Evolutionary conservation across 2,888 invertebrate species (phyloP).

Genomic region (Spatulosminthurus flaviceps): DNA sequence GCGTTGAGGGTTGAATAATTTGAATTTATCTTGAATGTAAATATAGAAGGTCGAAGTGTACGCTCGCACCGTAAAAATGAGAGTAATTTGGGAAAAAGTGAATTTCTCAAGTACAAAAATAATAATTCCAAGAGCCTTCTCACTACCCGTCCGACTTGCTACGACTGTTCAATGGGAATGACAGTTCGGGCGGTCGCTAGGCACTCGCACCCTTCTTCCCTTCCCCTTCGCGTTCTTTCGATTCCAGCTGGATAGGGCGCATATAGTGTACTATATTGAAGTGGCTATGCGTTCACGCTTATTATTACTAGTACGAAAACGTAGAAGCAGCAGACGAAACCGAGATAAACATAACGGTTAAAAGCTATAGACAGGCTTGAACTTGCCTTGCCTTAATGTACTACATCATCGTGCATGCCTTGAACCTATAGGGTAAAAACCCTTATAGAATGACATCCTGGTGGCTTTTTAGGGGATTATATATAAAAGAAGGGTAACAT

Average conservation of each 20-base stretch:
- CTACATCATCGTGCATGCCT: background rate
- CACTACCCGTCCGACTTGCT: background rate
- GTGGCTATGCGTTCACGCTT: background rate
- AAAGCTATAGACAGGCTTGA: background rate
- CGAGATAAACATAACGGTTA: slow-evolving; percentile 2
- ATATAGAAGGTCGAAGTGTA: too few species aligned
- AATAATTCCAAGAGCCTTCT: background rate
- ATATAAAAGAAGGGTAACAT: background rate
- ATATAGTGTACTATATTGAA: too few species aligned
- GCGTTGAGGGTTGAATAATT: too few species aligned
- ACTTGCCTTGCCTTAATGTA: too few species aligned
- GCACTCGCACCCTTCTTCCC: slow-evolving; percentile 26
- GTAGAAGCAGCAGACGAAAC: background rate
- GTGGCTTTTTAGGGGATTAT: background rate
- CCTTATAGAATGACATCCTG: slow-evolving; percentile 19
- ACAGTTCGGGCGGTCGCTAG: slow-evolving; percentile 27
- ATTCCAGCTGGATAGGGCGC: slow-evolving; percentile 16
- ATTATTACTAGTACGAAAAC: too few species aligned
- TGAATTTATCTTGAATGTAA: slow-evolving; percentile 18
- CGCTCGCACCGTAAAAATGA: too few species aligned
- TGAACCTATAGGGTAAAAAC: slow-evolving; percentile 21
- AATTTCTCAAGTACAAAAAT: background rate
- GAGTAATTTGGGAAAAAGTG: too few species aligned
- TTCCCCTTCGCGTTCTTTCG: slow-evolving; percentile 8
- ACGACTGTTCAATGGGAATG: slow-evolving; percentile 23